Base-by-base conservation (phyloP, 2,113 vertebrate genomes). In the Ceuthmochares aereus region DNA sequence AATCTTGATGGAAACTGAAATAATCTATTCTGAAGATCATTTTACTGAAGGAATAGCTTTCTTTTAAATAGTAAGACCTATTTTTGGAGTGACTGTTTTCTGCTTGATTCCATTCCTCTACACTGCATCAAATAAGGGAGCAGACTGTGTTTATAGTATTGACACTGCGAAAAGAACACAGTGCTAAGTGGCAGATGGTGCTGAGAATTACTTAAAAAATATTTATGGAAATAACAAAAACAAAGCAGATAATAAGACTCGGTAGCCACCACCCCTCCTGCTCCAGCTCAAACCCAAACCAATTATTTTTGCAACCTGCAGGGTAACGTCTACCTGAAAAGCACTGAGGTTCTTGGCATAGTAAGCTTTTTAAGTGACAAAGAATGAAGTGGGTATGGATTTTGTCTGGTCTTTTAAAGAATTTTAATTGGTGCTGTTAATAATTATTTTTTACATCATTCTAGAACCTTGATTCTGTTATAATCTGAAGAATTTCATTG, bases 111-210 rank as follows among this genome's bases (percentile, higher is more conserved):
- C 59, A 25, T 81, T 82, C 62, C 93, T 86, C 60, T 64, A 66
- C 64, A 36, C 27, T 73, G 58, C 74, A 76, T 94, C 88, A 89
- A 93, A 86, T 75, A 86, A 87, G 37, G 42, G 66, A 97, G 88
- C 95, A 97, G 94, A 85, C 93, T 96, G 89, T 97, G 96, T 96
- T 96, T 97, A 82, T 88, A 79, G 74, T 82, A 94, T 76, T 93
- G 93, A 96, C 68, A 89, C 90, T 88, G 69, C 69, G 74, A 96
- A 97, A 96, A 94, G 89, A 93, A 87, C 93, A 93, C 86, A 90
- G 91, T 90, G 87, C 45, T 76, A 84, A 81, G 87, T 94, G 84
- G 80, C 94, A 97, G 93, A 95, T 97, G 95, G 94, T 95, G 89
- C 63, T 7, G 49, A 81, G 82, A 80, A 68, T 91, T 93, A 67